Conservation (phyloP, 2,888 invertebrate species). For the Drosophila phalerata region DNA sequence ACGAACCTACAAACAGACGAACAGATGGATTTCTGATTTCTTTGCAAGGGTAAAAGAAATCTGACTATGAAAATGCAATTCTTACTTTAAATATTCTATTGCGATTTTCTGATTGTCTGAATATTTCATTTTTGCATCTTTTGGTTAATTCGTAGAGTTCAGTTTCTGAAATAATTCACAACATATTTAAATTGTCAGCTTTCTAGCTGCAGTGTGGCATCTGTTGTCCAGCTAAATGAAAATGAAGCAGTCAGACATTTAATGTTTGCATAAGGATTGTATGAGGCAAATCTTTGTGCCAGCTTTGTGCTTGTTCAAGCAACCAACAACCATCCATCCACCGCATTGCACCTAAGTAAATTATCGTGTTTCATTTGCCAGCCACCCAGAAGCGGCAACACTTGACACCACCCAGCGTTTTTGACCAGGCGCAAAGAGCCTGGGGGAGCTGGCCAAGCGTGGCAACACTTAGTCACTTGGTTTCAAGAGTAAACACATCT, state of each 20-base stretch:
- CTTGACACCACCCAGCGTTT: conserved; percentile 4
- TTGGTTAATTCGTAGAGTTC: neutral
- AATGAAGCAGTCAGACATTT: conserved; percentile 47
- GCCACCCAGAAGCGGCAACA: conserved; percentile 28
- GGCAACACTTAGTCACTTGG: conserved; percentile 80
- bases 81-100: neutral
- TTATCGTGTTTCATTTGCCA: conserved; percentile 79
- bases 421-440: conserved; percentile 31
- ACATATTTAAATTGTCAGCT: conserved; percentile 34
- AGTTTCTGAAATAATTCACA: conserved; percentile 17
- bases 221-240: conserved; percentile 54
- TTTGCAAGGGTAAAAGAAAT: neutral
- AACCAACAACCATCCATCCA: conserved; percentile 4
- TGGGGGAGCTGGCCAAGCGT: conserved; percentile 51
- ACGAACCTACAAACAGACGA: too few relatives aligned
- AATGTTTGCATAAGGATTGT: conserved; percentile 44
- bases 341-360: conserved; percentile 76
- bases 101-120: neutral
- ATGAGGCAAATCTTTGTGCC: conserved; percentile 29
- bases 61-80: neutral
- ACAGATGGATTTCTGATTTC: too few relatives aligned
- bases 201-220: conserved; percentile 13
- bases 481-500: conserved; percentile 82
- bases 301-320: conserved; percentile 32
- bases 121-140: neutral